A percentile compares a stretch with the other conserved stretches of the same genome.
phyloP scores from a whole-genome alignment of 2,113 vertebrate species.

The Amphiprion ocellaris region DNA sequence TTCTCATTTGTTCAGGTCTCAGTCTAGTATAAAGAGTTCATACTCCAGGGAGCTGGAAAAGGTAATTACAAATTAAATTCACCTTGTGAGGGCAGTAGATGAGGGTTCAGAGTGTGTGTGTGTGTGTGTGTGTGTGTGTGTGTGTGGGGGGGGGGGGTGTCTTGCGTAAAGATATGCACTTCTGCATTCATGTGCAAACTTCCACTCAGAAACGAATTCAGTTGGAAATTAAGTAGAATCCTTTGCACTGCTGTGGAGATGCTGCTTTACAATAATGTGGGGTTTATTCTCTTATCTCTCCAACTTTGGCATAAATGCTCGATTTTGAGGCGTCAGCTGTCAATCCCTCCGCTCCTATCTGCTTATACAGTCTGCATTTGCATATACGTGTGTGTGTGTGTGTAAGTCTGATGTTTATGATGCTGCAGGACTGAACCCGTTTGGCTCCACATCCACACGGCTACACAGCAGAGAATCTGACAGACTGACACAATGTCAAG shows the following conservation, averaged over 20 bases:
- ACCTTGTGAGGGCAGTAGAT: conserved; percentile 5
- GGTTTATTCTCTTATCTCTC: conserved; percentile 26
- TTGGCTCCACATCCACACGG: conserved; percentile 4
- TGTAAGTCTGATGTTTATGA: conserved; percentile 34
- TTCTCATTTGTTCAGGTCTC: conserved; percentile 42
- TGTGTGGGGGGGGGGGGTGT: background rate
- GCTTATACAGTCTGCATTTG: conserved; percentile 5
- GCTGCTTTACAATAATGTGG: background rate
- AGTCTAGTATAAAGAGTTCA: conserved; percentile 45
- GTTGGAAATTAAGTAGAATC: background rate
- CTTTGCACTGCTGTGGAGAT: background rate
- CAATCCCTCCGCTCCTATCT: conserved; percentile 29
- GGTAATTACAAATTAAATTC: conserved; percentile 55
- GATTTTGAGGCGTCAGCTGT: conserved; percentile 33
- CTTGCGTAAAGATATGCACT: background rate
- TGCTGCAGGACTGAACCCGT: conserved; percentile 49
- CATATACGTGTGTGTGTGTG: background rate
- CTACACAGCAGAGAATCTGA: background rate
- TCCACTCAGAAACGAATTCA: background rate
- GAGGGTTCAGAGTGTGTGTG: background rate
- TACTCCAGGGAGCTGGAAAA: conserved; percentile 45
- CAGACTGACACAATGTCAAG: conserved; percentile 27
- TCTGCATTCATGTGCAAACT: background rate
- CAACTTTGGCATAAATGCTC: conserved; percentile 6
- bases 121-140: background rate